phyloP scores from a whole-genome alignment of 2,113 vertebrate genomes.

The Tragelaphus buxtoni region DNA sequence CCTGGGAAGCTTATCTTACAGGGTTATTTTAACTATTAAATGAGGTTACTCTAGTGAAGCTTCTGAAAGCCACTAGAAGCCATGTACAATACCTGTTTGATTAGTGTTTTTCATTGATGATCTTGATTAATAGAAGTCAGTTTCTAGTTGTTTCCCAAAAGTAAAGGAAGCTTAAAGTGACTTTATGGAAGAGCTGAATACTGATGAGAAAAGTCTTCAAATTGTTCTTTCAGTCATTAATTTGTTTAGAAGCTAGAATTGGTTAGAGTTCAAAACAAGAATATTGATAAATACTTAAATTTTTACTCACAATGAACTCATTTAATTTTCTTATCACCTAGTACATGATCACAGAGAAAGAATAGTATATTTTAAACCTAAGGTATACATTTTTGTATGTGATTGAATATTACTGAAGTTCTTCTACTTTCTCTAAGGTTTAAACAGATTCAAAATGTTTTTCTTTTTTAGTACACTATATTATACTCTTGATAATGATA shows the following conservation, averaged over 20 bases:
- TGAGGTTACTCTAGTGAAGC: neutral
- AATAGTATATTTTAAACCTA: neutral
- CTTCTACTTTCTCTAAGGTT: neutral
- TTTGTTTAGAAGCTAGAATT: neutral
- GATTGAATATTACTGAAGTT: neutral
- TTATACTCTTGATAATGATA: neutral
- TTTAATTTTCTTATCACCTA: neutral
- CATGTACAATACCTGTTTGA: neutral
- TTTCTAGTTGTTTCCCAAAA: conserved; percentile 22
- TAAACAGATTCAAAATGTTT: neutral
- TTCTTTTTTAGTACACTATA: neutral
- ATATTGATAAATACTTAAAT: conserved; percentile 29
- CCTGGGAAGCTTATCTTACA: neutral
- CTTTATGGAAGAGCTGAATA: neutral
- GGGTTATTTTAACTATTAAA: neutral
- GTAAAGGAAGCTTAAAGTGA: neutral
- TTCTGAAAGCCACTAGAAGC: neutral
- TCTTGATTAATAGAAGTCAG: neutral
- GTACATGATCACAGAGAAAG: neutral
- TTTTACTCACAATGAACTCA: neutral
- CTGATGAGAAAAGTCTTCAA: neutral
- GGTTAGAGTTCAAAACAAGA: neutral
- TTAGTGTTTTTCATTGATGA: neutral
- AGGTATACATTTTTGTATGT: neutral
- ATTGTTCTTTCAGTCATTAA: neutral